A percentile compares a stretch with the other conserved stretches of the same genome.
Evolutionary conservation across 2,113 vertebrate genomes (phyloP).

Genomic region (Paraplagusia blochii): DNA sequence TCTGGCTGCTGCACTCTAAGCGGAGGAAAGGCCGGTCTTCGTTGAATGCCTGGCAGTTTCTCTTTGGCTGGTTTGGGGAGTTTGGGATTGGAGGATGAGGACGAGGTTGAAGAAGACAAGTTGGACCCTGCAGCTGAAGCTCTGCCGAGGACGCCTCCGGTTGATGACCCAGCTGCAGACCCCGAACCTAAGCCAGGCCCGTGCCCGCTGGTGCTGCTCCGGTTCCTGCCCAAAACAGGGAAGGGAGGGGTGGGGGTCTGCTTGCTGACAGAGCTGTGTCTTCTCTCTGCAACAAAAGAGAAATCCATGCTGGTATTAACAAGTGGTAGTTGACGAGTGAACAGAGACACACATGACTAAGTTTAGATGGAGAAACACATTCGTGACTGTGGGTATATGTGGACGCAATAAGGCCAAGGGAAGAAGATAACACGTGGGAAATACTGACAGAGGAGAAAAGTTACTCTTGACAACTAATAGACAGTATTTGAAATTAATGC

Average conservation of each 20-base stretch:
- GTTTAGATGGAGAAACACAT: background rate
- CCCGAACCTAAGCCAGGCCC: slow-evolving; percentile 57
- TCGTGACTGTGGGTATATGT: background rate
- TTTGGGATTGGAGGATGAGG: slow-evolving; percentile 87
- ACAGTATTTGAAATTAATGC: slow-evolving; percentile 54
- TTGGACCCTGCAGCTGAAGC: slow-evolving; percentile 68
- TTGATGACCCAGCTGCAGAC: slow-evolving; percentile 68
- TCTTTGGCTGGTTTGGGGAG: slow-evolving; percentile 96
- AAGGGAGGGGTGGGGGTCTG: slow-evolving; percentile 81
- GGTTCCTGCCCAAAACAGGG: slow-evolving; percentile 80
- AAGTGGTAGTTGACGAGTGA: background rate
- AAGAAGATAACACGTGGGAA: background rate
- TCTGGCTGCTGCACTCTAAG: slow-evolving; percentile 82
- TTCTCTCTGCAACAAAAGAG: slow-evolving; percentile 81
- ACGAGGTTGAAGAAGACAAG: slow-evolving; percentile 76
- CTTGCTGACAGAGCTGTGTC: slow-evolving; percentile 91
- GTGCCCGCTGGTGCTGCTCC: slow-evolving; percentile 78
- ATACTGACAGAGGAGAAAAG: slow-evolving; percentile 15
- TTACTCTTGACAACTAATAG: slow-evolving; percentile 37
- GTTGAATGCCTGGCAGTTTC: slow-evolving; percentile 84
- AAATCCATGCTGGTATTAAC: slow-evolving; percentile 26
- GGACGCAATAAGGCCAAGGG: background rate
- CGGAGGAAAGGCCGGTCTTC: slow-evolving; percentile 84
- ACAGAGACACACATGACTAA: background rate
- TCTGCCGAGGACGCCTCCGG: slow-evolving; percentile 78